These are phyloP conservation scores for Folsomia manolachei DNA, from an alignment of 2,888 invertebrate genomes.

Conservation along the genomic window DNA sequence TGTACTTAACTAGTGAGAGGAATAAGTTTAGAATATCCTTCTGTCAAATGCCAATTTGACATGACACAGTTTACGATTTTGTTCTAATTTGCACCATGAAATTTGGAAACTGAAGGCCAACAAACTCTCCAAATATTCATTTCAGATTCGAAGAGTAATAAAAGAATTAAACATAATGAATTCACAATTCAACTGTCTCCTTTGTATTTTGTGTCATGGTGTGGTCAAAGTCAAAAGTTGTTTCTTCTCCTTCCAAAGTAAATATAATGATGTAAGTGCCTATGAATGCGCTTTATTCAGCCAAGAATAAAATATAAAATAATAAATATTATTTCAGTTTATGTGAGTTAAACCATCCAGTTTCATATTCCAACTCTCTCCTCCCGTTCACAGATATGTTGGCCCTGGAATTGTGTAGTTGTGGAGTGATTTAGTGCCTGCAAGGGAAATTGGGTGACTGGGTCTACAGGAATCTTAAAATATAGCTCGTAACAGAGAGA, in stretches of 20 bases:
- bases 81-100: no score
- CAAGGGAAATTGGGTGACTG: slow-evolving; percentile 21
- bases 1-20: no score
- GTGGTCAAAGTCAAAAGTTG: not conserved
- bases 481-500: no score
- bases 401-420: not conserved
- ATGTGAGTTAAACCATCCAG: not conserved
- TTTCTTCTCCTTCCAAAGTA: not conserved
- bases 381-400: not conserved
- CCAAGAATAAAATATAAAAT: slow-evolving; percentile 3
- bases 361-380: no score
- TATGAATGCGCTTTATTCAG: not conserved
- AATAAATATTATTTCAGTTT: slow-evolving; percentile 18
- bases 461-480: slow-evolving; percentile 6
- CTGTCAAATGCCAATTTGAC: no score
- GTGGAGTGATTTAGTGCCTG: slow-evolving; percentile 19
- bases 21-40: no score
- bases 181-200: not conserved
- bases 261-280: not conserved
- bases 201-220: no score
- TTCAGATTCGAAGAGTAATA: slow-evolving; percentile 10
- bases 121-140: not conserved
- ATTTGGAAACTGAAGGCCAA: not conserved
- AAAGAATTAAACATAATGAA: slow-evolving; percentile 3
- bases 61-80: no score